Evolutionary conservation across 37 sponge, comb jelly and placozoan species (phyloP), one percentile per base, ranked within the genome.

Genomic region (Aphrocallistes beatrix): DNA sequence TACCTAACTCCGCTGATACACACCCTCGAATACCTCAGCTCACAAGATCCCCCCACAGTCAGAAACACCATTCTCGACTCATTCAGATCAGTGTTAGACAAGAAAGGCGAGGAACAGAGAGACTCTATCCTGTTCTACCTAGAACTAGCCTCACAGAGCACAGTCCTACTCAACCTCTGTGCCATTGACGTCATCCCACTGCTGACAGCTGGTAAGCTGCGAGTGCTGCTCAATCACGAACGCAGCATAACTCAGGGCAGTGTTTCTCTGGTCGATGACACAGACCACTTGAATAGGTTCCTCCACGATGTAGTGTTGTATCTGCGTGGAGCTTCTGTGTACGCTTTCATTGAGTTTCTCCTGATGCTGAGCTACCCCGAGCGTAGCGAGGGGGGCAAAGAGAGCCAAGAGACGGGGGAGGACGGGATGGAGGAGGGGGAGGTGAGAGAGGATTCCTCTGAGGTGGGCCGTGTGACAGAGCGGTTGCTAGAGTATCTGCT

Each of bases 381-480:
- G 75, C 75, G 75, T 13, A 13, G 75, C 75, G 75, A 60, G 75
- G 21, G 17, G 34, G 28, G n/a, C 28, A 3, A 30, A 13, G 75
- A 60, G 75, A 60, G 75, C 34, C 75, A 60, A 13, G 75, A 60
- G 34, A 30, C 3, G 75, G 75, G 17, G 25, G 75, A 60, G 75
- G 75, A 60, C 3, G 75, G 75, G 75, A 60, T 60, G 75, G 75
- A 60, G 75, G 75, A 60, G 75, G 75, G 75, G 17, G 75, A 60
- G 34, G 6, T 60, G 75, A 3, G 75, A 60, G 75, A 60, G n/a
- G 75, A 60, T 3, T 60, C 75, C 34, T 30, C 75, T 3, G 17
- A 60, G 75, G 75, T 13, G 75, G 25, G 75, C 1, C 75, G 75
- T 30, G 34, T 60, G 75, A 30, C 75, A 13, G 75, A 60, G 75